Conservation (phyloP, 2,797 vertebrate species). For the Gambusia yucatana region DNA sequence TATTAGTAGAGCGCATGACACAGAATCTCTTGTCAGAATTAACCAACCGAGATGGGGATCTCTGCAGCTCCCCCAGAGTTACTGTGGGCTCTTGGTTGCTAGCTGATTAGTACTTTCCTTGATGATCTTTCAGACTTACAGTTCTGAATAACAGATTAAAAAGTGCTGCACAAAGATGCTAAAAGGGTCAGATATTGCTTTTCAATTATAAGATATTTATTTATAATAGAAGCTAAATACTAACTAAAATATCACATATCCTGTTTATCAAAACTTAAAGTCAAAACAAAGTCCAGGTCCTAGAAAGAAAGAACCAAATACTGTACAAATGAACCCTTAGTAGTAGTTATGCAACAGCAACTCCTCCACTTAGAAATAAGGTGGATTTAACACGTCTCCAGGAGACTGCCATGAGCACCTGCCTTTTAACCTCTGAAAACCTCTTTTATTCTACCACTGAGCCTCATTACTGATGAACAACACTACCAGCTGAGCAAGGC, state of each 20-base stretch:
- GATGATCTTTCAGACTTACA: background rate
- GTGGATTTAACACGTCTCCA: conserved; percentile 15
- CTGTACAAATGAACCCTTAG: background rate
- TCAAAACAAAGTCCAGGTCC: background rate
- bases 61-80: background rate
- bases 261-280: background rate
- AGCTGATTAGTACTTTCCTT: background rate
- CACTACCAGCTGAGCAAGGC: conserved; percentile 72
- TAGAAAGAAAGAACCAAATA: background rate
- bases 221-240: background rate
- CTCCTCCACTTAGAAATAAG: conserved; percentile 1
- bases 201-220: background rate
- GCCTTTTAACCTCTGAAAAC: conserved; percentile 52
- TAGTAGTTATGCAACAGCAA: conserved; percentile 10
- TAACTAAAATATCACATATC: background rate
- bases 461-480: conserved; percentile 74
- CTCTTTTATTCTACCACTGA: conserved; percentile 63
- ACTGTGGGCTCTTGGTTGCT: background rate
- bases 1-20: background rate
- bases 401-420: conserved; percentile 48
- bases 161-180: background rate
- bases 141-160: background rate
- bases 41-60: background rate
- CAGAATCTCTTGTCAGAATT: background rate
- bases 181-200: background rate